These are phyloP conservation scores for Pollicipes pollicipes DNA, from an alignment of 1,140 invertebrate species.

Conservation along the genomic window DNA sequence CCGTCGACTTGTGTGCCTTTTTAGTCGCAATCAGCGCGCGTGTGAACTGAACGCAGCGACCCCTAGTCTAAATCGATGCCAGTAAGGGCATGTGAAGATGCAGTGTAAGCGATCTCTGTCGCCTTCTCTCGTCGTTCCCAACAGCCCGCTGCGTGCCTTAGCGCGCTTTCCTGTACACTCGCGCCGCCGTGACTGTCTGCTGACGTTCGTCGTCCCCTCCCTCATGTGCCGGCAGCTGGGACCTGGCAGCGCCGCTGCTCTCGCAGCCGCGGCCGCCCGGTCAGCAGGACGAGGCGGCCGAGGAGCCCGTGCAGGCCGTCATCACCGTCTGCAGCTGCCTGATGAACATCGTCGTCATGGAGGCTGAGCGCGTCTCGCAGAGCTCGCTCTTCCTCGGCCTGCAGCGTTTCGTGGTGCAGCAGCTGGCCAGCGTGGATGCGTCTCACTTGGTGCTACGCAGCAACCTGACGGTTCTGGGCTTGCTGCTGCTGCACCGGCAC, in stretches of 20 bases:
- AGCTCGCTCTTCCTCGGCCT: conserved; percentile 27
- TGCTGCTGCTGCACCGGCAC: conserved; percentile 65
- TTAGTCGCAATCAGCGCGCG: too few species aligned
- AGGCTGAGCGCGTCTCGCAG: conserved; percentile 58
- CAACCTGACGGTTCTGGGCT: conserved; percentile 60
- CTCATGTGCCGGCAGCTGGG: background rate
- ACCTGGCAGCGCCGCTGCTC: background rate
- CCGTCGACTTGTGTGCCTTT: too few species aligned
- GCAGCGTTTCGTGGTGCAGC: conserved; percentile 3
- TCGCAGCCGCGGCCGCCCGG: background rate
- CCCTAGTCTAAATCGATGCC: too few species aligned
- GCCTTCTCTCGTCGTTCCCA: too few species aligned
- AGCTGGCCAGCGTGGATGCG: background rate
- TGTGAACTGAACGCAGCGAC: too few species aligned
- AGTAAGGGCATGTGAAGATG: too few species aligned
- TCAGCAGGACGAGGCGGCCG: background rate
- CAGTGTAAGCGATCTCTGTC: too few species aligned
- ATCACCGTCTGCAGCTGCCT: conserved; percentile 75
- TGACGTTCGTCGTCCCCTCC: background rate
- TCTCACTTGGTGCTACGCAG: conserved; percentile 68
- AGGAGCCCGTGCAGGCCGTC: conserved; percentile 33
- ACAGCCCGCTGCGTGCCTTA: too few species aligned
- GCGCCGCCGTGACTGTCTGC: too few species aligned
- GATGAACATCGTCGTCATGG: conserved; percentile 78
- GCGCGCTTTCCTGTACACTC: too few species aligned